Evolutionary conservation across 2,113 vertebrate species (phyloP).

Genomic region (Brachyistius frenatus): DNA sequence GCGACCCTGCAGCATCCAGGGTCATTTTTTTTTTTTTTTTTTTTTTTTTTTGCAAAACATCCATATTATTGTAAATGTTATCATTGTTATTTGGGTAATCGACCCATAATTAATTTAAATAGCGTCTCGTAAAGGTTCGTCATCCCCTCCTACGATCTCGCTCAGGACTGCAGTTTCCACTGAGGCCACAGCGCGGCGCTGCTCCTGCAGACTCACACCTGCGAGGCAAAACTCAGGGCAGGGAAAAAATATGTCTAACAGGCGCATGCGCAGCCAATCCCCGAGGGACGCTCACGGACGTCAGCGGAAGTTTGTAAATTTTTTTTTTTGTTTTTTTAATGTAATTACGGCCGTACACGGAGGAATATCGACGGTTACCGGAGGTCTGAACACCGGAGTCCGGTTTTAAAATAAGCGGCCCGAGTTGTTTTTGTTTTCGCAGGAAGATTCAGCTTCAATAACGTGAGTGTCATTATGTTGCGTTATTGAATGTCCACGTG

Average conservation of each 20-base stretch:
- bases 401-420: neutral
- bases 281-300: rapidly evolving
- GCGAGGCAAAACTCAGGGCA: constrained; percentile 9
- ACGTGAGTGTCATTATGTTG: constrained; percentile 60
- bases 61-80: no score
- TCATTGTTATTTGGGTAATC: no score
- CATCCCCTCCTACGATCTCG: no score
- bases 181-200: no score
- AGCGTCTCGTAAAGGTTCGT: no score
- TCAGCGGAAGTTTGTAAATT: neutral
- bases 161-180: no score
- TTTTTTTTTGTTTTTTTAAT: neutral
- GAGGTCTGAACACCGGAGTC: neutral
- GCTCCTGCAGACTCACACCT: constrained; percentile 17
- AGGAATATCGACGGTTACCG: neutral
- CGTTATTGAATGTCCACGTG: neutral
- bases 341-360: no score
- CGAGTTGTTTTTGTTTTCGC: neutral
- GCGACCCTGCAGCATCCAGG: no score
- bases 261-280: constrained; percentile 49
- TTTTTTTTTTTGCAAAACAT: no score
- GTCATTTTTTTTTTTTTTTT: no score
- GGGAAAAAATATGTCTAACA: rapidly evolving
- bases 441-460: neutral
- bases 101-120: no score